These are phyloP conservation scores for Bagarius yarrelli DNA, from an alignment of 2,113 vertebrate species.

Conservation along the genomic window DNA sequence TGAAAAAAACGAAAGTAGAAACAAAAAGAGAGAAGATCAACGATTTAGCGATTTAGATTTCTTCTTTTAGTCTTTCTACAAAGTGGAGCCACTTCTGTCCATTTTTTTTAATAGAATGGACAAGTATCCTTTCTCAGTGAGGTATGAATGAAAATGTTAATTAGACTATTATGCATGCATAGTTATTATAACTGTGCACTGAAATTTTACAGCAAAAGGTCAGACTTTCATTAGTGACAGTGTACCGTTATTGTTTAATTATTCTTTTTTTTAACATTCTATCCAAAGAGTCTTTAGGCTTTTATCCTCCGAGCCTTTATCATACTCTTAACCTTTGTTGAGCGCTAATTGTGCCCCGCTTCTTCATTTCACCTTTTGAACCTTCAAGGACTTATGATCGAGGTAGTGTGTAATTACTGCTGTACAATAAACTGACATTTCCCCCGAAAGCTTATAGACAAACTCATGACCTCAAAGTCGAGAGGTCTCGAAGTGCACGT, in stretches of 20 bases:
- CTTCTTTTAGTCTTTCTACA: background rate
- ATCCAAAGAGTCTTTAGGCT: constrained; percentile 3
- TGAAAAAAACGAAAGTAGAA: background rate
- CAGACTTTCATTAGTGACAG: constrained; percentile 15
- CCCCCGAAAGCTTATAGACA: constrained; percentile 23
- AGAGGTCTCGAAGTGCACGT: constrained; percentile 20
- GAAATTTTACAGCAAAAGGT: constrained; percentile 10
- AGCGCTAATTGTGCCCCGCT: constrained; percentile 14
- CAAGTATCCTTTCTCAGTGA: background rate
- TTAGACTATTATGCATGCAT: constrained; percentile 11
- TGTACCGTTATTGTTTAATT: constrained; percentile 28
- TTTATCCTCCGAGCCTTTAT: background rate
- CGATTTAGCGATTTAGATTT: too few species aligned
- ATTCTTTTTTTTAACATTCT: constrained; percentile 2
- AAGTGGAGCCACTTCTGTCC: background rate
- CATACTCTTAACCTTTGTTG: background rate
- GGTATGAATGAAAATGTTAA: background rate
- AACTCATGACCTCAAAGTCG: constrained; percentile 24
- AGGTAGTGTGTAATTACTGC: constrained; percentile 33
- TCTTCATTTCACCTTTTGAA: constrained; percentile 36
- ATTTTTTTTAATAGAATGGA: background rate
- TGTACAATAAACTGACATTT: constrained; percentile 20
- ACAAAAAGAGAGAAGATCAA: too few species aligned
- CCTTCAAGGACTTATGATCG: constrained; percentile 10
- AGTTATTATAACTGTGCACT: constrained; percentile 4